Conservation (phyloP, 1,140 invertebrate genomes). For the Hormaphis cornu region DNA sequence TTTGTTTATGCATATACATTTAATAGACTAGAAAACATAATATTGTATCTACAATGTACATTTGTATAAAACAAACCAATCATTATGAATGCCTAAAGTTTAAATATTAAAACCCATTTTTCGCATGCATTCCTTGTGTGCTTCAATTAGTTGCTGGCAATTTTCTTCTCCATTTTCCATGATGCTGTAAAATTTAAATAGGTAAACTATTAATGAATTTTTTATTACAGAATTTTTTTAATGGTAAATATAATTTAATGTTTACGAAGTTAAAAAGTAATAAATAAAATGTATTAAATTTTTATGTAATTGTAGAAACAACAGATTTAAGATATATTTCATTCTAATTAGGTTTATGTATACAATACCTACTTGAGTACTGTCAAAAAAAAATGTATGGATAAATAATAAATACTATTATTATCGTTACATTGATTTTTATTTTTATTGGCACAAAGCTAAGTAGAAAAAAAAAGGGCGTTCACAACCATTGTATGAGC, state of each 20-base stretch:
- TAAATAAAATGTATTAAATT: background rate
- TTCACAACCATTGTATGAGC: no score
- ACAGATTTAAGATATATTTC: background rate
- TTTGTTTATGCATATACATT: background rate
- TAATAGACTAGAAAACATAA: background rate
- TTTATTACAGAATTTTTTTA: background rate
- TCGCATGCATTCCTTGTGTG: slow-evolving; percentile 93
- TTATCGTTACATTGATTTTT: no score
- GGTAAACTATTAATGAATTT: background rate
- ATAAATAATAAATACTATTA: no score
- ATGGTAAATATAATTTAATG: background rate
- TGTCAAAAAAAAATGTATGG: background rate
- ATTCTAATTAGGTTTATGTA: background rate
- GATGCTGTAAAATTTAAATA: slow-evolving; percentile 62
- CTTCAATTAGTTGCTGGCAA: slow-evolving; percentile 82
- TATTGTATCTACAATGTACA: slow-evolving; percentile 17
- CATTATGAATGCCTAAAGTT: slow-evolving; percentile 36
- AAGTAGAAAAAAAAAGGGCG: no score
- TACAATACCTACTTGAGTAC: slow-evolving; percentile 5
- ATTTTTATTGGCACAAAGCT: no score
- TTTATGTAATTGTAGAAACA: background rate
- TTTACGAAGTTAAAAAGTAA: background rate
- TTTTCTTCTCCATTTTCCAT: slow-evolving; percentile 88
- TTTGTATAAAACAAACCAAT: slow-evolving; percentile 11
- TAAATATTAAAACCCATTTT: slow-evolving; percentile 91